Percentiles rank a stretch among this genome's conserved stretches.
These are phyloP conservation scores for Andrena bicolor DNA, from an alignment of 2,888 invertebrate genomes.

Conservation along the genomic window DNA sequence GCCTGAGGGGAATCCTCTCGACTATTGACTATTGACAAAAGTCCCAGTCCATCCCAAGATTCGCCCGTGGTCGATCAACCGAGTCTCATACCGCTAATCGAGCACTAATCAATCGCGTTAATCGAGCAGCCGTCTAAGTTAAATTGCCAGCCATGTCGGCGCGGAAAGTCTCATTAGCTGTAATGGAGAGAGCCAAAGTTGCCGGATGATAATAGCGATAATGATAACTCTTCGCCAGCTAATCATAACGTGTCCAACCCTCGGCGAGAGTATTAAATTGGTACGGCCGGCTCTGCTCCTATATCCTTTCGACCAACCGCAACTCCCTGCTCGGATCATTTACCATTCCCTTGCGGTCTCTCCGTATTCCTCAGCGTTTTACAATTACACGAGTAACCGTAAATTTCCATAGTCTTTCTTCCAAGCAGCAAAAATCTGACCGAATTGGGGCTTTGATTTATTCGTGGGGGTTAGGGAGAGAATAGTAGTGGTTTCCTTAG, in stretches of 20 bases:
- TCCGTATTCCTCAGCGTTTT: neutral
- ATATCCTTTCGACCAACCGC: neutral
- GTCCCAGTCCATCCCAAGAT: no score
- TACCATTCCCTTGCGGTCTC: neutral
- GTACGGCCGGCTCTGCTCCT: neutral
- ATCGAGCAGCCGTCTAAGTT: neutral
- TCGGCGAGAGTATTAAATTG: neutral
- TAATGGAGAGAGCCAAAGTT: neutral
- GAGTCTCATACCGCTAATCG: neutral
- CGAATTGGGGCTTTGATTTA: no score
- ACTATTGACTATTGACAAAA: neutral
- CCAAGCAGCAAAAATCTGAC: no score
- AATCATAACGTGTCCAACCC: constrained; percentile 2
- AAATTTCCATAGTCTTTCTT: no score
- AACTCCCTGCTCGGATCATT: neutral
- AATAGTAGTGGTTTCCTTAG: no score
- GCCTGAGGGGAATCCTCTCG: neutral
- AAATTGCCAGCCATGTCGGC: constrained; percentile 1
- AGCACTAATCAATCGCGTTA: neutral
- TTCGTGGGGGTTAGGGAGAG: no score
- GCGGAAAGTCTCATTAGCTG: neutral
- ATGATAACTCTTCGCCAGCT: neutral
- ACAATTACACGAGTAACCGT: neutral
- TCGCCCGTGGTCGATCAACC: no score
- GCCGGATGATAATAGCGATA: constrained; percentile 8